Evolutionary conservation across 2,113 vertebrate genomes (phyloP).

Genomic region (Clarias magur): DNA sequence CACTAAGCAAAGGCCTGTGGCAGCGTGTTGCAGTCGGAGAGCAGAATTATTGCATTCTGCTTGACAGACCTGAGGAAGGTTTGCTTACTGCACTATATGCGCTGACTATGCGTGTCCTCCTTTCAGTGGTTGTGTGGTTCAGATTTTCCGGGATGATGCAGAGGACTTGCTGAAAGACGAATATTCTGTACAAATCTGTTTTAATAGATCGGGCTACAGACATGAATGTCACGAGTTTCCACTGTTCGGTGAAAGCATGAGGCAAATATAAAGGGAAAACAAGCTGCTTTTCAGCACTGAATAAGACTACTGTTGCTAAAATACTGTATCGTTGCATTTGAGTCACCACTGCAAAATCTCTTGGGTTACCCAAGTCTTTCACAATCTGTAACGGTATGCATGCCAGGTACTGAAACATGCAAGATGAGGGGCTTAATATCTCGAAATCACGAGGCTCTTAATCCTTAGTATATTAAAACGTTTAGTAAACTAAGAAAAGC

Average conservation of each 20-base stretch:
- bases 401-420: not conserved
- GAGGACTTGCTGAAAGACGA: not conserved
- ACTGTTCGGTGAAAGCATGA: not conserved
- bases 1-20: slow-evolving; percentile 18
- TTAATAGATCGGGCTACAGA: not conserved
- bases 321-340: not conserved
- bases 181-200: not conserved
- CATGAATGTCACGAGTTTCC: not conserved
- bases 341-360: not conserved
- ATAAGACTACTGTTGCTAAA: not conserved
- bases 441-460: not conserved
- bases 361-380: not conserved
- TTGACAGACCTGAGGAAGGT: not conserved
- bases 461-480: not conserved
- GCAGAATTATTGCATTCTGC: slow-evolving; percentile 21
- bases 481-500: not conserved
- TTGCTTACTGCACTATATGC: slow-evolving; percentile 14
- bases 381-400: not conserved
- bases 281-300: slow-evolving; percentile 2
- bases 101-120: slow-evolving; percentile 16
- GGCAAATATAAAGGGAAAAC: not conserved
- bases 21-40: not conserved
- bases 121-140: not conserved
- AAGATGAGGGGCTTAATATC: not conserved
- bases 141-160: not conserved